Evolutionary conservation across 2,113 vertebrate species (phyloP).

Genomic region (Cavia porcellus): DNA sequence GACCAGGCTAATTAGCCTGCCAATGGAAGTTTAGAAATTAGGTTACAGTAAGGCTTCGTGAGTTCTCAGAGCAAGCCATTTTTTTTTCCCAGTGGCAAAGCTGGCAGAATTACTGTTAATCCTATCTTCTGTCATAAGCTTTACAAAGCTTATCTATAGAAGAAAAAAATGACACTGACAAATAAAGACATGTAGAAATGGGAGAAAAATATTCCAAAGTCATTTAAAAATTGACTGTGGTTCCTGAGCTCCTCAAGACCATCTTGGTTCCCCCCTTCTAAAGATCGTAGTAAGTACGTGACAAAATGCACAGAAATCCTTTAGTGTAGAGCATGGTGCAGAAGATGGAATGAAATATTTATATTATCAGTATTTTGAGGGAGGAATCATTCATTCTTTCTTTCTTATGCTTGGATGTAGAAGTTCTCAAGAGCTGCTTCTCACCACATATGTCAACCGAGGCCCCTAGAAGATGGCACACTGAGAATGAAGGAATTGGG

Average conservation of each 20-base stretch:
- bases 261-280: not conserved
- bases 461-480: not conserved
- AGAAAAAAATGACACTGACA: not conserved
- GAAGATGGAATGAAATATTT: not conserved
- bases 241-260: not conserved
- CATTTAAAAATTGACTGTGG: not conserved
- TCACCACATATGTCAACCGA: not conserved
- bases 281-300: not conserved
- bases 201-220: not conserved
- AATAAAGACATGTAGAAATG: not conserved
- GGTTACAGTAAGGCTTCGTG: not conserved
- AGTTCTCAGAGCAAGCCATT: not conserved
- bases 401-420: not conserved
- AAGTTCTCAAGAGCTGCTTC: slow-evolving; percentile 37
- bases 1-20: not conserved
- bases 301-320: not conserved
- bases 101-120: not conserved
- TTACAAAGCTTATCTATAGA: not conserved
- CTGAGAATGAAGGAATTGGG: not conserved
- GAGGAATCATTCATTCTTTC: not conserved
- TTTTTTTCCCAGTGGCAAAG: not conserved
- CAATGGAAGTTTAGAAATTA: not conserved
- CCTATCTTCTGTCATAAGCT: not conserved
- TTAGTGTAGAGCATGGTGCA: not conserved
- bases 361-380: not conserved